These are phyloP conservation scores for Trissoscelio sp. DNA, from an alignment of 2,888 invertebrate species.

Conservation along the genomic window DNA sequence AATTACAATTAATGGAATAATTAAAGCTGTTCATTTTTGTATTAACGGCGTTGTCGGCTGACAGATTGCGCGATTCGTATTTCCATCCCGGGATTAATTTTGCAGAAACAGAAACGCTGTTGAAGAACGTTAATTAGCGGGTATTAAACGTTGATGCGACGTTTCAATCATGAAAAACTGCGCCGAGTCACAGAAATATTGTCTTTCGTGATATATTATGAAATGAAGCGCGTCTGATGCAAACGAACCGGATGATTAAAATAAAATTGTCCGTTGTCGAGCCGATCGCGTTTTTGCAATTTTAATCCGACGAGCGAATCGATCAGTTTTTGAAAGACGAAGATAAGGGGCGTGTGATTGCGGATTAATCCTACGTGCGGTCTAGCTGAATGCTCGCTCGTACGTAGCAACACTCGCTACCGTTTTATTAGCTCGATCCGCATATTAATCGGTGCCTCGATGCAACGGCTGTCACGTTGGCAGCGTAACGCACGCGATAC, in stretches of 20 bases:
- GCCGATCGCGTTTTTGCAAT: neutral
- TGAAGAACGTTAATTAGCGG: slow-evolving; percentile 27
- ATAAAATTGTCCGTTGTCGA: neutral
- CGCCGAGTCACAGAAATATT: neutral
- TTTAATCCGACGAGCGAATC: slow-evolving; percentile 1
- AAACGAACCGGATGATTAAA: neutral
- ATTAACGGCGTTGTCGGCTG: neutral
- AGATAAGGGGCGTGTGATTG: slow-evolving; percentile 37
- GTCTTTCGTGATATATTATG: slow-evolving; percentile 5
- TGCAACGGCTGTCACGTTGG: slow-evolving; percentile 43
- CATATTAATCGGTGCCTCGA: slow-evolving; percentile 53
- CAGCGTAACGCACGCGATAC: slow-evolving; percentile 24
- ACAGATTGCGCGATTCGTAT: neutral
- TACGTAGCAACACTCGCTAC: slow-evolving; percentile 46
- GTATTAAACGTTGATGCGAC: slow-evolving; percentile 16
- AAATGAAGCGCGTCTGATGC: slow-evolving; percentile 1
- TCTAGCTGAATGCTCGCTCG: slow-evolving; percentile 36
- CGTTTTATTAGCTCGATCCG: slow-evolving; percentile 55
- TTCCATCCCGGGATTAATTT: slow-evolving; percentile 6
- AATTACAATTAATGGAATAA: slow-evolving; percentile 33
- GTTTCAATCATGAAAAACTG: slow-evolving; percentile 26
- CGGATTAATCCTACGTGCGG: slow-evolving; percentile 39
- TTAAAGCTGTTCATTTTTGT: slow-evolving; percentile 6
- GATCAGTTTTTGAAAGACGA: slow-evolving; percentile 42
- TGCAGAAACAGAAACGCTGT: slow-evolving; percentile 11